Percentiles rank a stretch among this genome's conserved stretches.
phyloP scores from a whole-genome alignment of 2,888 invertebrate genomes.

The Drosophila yooni region DNA sequence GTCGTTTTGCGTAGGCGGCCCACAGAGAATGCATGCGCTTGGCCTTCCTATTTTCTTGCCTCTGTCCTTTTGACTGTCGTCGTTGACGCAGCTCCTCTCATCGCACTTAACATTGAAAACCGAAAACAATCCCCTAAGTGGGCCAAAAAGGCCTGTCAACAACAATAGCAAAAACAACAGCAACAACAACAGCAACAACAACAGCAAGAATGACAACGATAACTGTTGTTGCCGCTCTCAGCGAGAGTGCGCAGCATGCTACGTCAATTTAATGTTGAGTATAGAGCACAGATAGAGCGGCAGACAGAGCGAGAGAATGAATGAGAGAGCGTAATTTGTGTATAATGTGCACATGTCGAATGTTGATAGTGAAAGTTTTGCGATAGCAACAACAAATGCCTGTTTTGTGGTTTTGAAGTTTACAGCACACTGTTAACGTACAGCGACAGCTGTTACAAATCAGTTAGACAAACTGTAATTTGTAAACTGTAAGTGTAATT shows the following conservation, averaged over 20 bases:
- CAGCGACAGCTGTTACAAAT: conserved; percentile 14
- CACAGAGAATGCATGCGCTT: conserved; percentile 39
- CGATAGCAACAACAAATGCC: conserved; percentile 31
- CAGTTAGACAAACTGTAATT: neutral
- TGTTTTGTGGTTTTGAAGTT: conserved; percentile 70
- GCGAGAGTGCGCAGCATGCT: conserved; percentile 55
- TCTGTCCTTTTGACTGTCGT: conserved; percentile 39
- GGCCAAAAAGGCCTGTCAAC: conserved; percentile 61
- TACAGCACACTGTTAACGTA: conserved; percentile 50
- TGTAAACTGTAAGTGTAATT: neutral
- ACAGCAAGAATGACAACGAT: conserved; percentile 7
- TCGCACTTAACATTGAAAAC: conserved; percentile 78
- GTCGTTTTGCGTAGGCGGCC: conserved; percentile 36
- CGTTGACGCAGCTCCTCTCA: conserved; percentile 52
- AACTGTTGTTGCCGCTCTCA: conserved; percentile 27
- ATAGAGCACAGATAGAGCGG: conserved; percentile 7
- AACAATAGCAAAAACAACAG: conserved; percentile 28
- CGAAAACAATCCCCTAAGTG: conserved; percentile 79
- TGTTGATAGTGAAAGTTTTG: conserved; percentile 71
- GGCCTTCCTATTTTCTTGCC: conserved; percentile 35
- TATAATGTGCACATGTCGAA: conserved; percentile 31
- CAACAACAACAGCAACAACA: conserved; percentile 8
- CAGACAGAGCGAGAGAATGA: conserved; percentile 1
- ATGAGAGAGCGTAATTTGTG: conserved; percentile 4
- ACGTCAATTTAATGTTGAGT: conserved; percentile 8